Conservation (phyloP, 2,888 invertebrate genomes). For the Oxyteleia sp. region DNA sequence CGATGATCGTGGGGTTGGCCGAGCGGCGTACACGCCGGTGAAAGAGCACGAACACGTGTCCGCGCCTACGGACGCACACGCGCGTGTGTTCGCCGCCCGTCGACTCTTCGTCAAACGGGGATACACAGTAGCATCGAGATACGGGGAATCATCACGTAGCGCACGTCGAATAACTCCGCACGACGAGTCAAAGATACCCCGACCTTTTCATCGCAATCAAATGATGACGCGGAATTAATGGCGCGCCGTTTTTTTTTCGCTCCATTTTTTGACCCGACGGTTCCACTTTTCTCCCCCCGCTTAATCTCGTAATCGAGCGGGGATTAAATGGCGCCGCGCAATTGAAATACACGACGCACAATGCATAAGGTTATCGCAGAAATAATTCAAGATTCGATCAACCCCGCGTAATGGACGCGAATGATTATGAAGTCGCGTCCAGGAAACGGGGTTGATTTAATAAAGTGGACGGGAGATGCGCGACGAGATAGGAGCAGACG, state of each 20-base stretch:
- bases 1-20: slow-evolving; percentile 63
- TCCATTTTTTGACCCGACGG: neutral
- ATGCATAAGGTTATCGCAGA: slow-evolving; percentile 1
- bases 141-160: slow-evolving; percentile 46
- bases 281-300: neutral
- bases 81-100: slow-evolving; percentile 29
- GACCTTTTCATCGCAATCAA: slow-evolving; percentile 20
- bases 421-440: neutral
- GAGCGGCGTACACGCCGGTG: slow-evolving; percentile 38
- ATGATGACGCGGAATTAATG: slow-evolving; percentile 7
- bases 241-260: neutral
- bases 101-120: slow-evolving; percentile 61
- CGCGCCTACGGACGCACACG: slow-evolving; percentile 66
- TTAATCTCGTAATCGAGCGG: slow-evolving; percentile 11
- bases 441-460: slow-evolving; percentile 12
- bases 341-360: slow-evolving; percentile 56
- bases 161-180: slow-evolving; percentile 21
- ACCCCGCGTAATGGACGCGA: neutral
- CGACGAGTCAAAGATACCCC: slow-evolving; percentile 23
- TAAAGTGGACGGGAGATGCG: slow-evolving; percentile 7
- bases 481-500: slow-evolving; percentile 1
- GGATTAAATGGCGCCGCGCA: slow-evolving; percentile 73
- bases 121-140: slow-evolving; percentile 53
- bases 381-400: slow-evolving; percentile 17
- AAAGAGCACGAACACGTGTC: slow-evolving; percentile 68